phyloP scores from a whole-genome alignment of 2,888 invertebrate species.

The Cactoblastis cactorum region DNA sequence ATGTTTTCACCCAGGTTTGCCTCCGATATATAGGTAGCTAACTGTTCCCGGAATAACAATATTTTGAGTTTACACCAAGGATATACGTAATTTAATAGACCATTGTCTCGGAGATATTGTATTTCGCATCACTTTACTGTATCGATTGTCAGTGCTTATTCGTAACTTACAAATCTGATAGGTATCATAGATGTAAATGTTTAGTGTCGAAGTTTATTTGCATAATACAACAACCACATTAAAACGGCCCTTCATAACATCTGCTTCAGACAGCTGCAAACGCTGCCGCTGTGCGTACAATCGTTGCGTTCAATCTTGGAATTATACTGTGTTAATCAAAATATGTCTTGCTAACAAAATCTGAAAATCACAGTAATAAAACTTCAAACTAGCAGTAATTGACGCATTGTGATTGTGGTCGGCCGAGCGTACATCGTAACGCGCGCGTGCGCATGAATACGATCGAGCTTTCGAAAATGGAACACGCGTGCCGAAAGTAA shows the following conservation, averaged over 20 bases:
- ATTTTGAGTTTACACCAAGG: not conserved
- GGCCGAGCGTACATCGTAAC: conserved; percentile 56
- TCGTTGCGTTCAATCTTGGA: not conserved
- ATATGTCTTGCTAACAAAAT: conserved; percentile 34
- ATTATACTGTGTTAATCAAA: conserved; percentile 20
- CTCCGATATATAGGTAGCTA: not conserved
- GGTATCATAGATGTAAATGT: too few species aligned
- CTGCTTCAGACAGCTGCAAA: conserved; percentile 1
- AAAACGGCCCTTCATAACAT: not conserved
- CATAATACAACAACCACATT: not conserved
- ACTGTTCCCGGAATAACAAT: not conserved
- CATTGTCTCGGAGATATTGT: not conserved
- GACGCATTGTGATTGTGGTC: conserved; percentile 51
- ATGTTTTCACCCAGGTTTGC: not conserved
- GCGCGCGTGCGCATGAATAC: conserved; percentile 46
- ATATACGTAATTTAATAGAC: not conserved
- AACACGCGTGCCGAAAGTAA: conserved; percentile 29
- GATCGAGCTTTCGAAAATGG: conserved; percentile 48
- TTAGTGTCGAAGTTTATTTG: too few species aligned
- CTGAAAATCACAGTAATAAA: conserved; percentile 46
- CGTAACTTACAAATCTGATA: not conserved
- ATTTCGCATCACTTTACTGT: conserved; percentile 2
- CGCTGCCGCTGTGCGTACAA: not conserved
- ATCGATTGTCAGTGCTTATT: not conserved
- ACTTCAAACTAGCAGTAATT: conserved; percentile 37